phyloP scores from a whole-genome alignment of 2,113 vertebrate genomes.

The Sinocyclocheilus anophthalmus region DNA sequence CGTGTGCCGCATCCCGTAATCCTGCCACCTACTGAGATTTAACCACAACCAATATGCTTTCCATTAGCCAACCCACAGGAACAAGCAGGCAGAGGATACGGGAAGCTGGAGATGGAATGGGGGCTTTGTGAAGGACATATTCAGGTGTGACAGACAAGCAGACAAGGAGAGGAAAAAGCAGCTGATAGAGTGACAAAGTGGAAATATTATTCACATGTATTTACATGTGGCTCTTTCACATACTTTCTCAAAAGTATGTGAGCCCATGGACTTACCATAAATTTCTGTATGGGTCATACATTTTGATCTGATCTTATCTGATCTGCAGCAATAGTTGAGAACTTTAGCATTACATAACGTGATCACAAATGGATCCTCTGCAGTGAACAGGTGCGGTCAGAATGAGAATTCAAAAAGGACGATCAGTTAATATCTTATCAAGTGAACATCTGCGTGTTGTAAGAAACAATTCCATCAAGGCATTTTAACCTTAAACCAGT shows the following conservation, averaged over 20 bases:
- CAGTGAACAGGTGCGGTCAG: too few species aligned
- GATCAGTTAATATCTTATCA: not conserved
- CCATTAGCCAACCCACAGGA: slow-evolving; percentile 48
- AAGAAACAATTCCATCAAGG: not conserved
- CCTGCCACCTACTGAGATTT: slow-evolving; percentile 3
- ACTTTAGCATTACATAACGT: too few species aligned
- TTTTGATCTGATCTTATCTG: not conserved
- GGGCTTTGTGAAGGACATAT: slow-evolving; percentile 6
- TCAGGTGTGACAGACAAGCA: slow-evolving; percentile 27
- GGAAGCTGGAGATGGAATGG: not conserved
- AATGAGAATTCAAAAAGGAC: not conserved
- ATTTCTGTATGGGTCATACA: not conserved
- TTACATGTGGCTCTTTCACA: not conserved
- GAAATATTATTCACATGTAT: not conserved
- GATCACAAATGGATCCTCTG: too few species aligned
- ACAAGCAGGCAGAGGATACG: slow-evolving; percentile 4
- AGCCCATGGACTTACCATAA: not conserved
- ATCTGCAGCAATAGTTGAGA: not conserved
- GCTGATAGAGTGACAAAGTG: slow-evolving; percentile 4
- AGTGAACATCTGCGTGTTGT: too few species aligned
- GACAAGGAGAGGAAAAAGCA: not conserved
- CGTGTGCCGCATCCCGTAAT: slow-evolving; percentile 18
- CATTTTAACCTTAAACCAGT: not conserved
- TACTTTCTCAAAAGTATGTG: not conserved
- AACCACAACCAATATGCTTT: slow-evolving; percentile 49